Evolutionary conservation across 2,888 invertebrate species (phyloP), one percentile per base, ranked within the genome.

Genomic region (Buathra laborator): DNA sequence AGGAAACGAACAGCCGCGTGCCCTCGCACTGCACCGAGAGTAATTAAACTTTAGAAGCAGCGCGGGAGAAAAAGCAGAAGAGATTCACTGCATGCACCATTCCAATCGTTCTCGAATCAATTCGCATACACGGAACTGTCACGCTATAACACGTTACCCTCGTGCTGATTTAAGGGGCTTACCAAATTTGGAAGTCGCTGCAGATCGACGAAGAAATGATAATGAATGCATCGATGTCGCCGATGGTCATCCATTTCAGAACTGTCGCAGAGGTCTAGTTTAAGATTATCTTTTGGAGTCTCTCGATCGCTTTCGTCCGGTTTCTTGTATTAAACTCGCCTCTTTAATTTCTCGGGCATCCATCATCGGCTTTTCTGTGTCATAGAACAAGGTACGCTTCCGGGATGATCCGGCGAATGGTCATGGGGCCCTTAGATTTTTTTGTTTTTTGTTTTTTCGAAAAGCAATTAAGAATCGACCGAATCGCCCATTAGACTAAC

Each of bases 401-500:
- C 87, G 84, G 86, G 80, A 86, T 71, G 81, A 80, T 68, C 75
- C 59, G 81, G 67, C 80, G 72, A 37, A n/a, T 32, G 37, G 66
- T 62, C 32, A 32, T 24, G 32, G 48, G 29, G 43, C 59, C 53
- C 77, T 56, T 75, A 43, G 53, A n/a, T 80, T 77, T 85, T 87
- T 86, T 86, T 87, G 70, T 74, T 83, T 59, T 77, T 85, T 86
- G 85, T 86, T 87, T 72, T 74, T 83, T 59, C 84, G 85, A 85
- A 87, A 89, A 88, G 86, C 85, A 90, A 90, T 90, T 90, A 90
- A 88, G 85, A 83, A 85, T 84, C 82, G 71, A 83, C 86, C 74
- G 59, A 75, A 86, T 79, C 43, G 51, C 84, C 88, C 85, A 89
- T 89, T 85, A 88, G 86, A 78, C 84, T 86, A 89, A 88, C 86